Base-by-base conservation (phyloP, 2,113 vertebrate species). In the Clupea harengus region DNA sequence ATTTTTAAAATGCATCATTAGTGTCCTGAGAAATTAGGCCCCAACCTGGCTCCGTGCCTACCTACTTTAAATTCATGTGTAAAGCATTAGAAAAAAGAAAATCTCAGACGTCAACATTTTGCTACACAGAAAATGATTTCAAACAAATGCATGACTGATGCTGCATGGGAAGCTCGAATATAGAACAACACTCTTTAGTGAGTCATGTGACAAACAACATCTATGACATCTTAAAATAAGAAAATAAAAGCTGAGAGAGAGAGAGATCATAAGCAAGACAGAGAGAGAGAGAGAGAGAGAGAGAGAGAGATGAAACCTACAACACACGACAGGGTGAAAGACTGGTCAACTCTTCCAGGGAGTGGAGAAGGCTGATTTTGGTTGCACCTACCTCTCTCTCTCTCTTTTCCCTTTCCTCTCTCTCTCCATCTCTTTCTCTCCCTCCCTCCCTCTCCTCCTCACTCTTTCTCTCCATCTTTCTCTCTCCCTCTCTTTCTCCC, bases 321-420 rank as follows among this genome's bases (percentile, higher is more conserved):
- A 39, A 57, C 72, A 88, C 89, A 93, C 92, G 91, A 15, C 28
- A 78, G 64, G 25, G 64, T 72, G 64, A 72, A 72, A 72, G n/a
- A 13, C 8, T 72, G 64, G 64, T 72, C 64, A 28, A 25, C 25
- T 28, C 64, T 28, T 6, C 25, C 64, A 72, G 57, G 57, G 22
- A 72, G 25, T 54, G 10, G 11, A 92, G 90, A 54, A 83, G 85
- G 72, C 18, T 54, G 60, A 64, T 64, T 64, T 25, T 84, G 39
- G 88, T 92, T 89, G 82, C 92, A 93, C 92, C 89, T 44, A 92
- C 90, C 85, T 86, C 89, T 88, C 89, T 57, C 87, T 86, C 75
- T 25, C 22, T 60, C 20, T 64, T 2, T 49, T 49, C 47, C 47
- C 9, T 49, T 49, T 7, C 47, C 9, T 64, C 60, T 64, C 20